Base-by-base conservation (phyloP, 1,140 invertebrate species). In the Bombus huntii region DNA sequence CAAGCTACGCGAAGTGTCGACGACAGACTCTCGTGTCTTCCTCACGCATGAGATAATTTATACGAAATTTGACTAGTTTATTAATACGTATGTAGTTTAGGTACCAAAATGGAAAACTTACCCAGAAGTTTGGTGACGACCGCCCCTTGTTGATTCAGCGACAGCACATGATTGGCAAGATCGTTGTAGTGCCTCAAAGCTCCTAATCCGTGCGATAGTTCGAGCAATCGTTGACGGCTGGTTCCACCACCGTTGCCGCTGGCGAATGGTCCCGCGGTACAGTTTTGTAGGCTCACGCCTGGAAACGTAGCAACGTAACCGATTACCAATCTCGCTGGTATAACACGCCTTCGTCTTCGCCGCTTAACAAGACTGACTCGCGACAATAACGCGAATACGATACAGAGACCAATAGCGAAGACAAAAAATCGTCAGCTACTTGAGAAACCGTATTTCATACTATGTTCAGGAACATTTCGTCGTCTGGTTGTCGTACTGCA, bases 101-200 rank as follows among this genome's bases (percentile, higher is more conserved):
- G 5, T 1, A 1, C 4, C 18, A 22, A 53, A 5, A 22, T 53
- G 25, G 10, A 34, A 34, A 37, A 94, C 96, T 96, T 89, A 96
- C 96, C 96, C 47, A 97, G 92, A 87, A 97, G 96, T 94, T 97
- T 97, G 62, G 96, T 97, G 84, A 95, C 95, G 75, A 97, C 97
- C 90, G 97, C 97, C 70, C 97, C 97, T 92, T 97, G 97, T 86
- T 97, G 97, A 88, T 95, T 95, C 78, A 95, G 88, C 28, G 97
- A 96, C 47, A 97, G 94, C 78, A 97, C 96, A 92, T 97, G 97
- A 84, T 97, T 95, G 53, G 96, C 97, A 85, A 97, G 96, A 92
- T 97, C 97, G 89, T 95, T 95, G 94, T 97, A 97, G 71, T 97
- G 97, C 81, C 97, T 92, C 0, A 97, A 95, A 53, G 97, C 97